Evolutionary conservation across 1,140 invertebrate species (phyloP).

Genomic region (Calephelis virginiensis): DNA sequence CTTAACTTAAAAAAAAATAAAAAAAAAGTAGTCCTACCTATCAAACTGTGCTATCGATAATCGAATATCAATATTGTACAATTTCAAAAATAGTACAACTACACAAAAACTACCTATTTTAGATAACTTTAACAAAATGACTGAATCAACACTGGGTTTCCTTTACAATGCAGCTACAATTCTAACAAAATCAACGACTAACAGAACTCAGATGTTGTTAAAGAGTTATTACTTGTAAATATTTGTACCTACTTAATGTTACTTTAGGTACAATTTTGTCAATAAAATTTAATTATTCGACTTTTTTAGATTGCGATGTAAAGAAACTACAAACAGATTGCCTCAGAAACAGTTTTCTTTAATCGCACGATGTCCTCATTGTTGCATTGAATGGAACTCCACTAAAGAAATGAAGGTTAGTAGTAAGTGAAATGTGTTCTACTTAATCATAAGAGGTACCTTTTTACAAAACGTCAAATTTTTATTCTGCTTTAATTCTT

Average conservation of each 20-base stretch:
- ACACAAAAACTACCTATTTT: too few relatives aligned
- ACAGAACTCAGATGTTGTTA: slow-evolving; percentile 37
- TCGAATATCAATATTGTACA: too few relatives aligned
- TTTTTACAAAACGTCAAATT: neutral
- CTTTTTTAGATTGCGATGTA: slow-evolving; percentile 51
- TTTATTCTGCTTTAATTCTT: too few relatives aligned
- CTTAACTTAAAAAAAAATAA: too few relatives aligned
- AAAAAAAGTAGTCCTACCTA: too few relatives aligned
- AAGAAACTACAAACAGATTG: slow-evolving; percentile 44
- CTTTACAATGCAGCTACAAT: slow-evolving; percentile 49
- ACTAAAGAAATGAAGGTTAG: slow-evolving; percentile 40
- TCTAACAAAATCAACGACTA: slow-evolving; percentile 28
- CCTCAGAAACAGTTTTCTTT: slow-evolving; percentile 54
- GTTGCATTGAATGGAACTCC: slow-evolving; percentile 54
- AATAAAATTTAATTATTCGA: slow-evolving; percentile 4
- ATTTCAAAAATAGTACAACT: too few relatives aligned
- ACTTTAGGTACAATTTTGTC: neutral
- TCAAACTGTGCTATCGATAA: too few relatives aligned
- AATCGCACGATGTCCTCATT: slow-evolving; percentile 49
- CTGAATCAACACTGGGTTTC: slow-evolving; percentile 48
- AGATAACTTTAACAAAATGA: slow-evolving; percentile 32
- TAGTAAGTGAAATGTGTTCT: neutral
- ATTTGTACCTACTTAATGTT: slow-evolving; percentile 27
- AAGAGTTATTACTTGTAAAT: slow-evolving; percentile 62
- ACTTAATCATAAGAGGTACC: neutral